These are phyloP conservation scores for Malurus elegans DNA, from an alignment of 2,113 vertebrate genomes.

Conservation along the genomic window DNA sequence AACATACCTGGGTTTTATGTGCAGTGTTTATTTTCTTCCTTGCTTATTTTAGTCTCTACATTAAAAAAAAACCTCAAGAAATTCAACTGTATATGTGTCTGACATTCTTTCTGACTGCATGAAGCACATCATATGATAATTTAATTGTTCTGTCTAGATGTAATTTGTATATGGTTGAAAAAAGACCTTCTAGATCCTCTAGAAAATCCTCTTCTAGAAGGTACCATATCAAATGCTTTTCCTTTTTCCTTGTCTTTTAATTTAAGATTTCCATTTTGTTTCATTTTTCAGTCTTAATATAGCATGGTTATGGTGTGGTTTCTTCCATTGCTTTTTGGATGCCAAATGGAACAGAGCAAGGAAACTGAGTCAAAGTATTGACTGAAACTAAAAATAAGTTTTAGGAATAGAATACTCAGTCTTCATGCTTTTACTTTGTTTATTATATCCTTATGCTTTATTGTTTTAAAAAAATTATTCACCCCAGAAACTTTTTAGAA, in stretches of 20 bases:
- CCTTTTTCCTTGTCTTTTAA: neutral
- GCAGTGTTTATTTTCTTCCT: conserved; percentile 32
- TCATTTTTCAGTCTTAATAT: neutral
- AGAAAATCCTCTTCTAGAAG: neutral
- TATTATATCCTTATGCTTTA: neutral
- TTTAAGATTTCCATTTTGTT: neutral
- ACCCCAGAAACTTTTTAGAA: neutral
- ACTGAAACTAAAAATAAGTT: neutral
- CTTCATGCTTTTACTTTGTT: neutral
- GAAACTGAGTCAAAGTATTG: neutral
- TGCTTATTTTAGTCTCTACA: conserved; percentile 15
- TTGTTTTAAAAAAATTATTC: neutral
- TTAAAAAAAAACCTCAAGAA: neutral
- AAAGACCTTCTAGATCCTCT: neutral
- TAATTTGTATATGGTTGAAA: neutral
- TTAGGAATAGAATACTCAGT: neutral
- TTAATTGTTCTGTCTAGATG: neutral
- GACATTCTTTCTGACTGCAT: neutral
- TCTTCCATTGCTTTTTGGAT: neutral
- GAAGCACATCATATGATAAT: neutral
- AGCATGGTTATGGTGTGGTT: neutral
- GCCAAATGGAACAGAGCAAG: neutral
- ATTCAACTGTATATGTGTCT: neutral
- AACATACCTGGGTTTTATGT: conserved; percentile 33
- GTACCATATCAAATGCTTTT: neutral